Evolutionary conservation across 2,888 invertebrate genomes (phyloP), one percentile per base, ranked within the genome.

Genomic region (Aproaerema taeniolella): DNA sequence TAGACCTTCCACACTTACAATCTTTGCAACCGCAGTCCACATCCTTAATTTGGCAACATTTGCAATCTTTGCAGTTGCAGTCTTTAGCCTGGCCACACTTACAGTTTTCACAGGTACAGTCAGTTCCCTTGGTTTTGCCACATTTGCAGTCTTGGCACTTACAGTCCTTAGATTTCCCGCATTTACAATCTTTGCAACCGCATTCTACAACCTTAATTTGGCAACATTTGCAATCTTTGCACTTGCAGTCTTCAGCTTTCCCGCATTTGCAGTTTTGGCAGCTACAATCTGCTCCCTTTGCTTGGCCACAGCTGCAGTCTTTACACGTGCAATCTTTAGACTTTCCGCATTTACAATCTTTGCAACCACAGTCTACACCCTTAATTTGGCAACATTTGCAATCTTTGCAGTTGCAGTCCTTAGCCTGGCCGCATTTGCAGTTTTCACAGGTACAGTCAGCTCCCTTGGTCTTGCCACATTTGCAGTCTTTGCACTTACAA

Each of bases 1-100:
- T 29, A 5, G 9, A 8, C 11, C 24, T 9, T 8, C 7, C 49
- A 29, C 56, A 52, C 2, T 28, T 15, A 37, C 61, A 62, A 16
- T 56, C 52, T 31, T 14, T n/a, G 9, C 14, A 14, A 7, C 12
- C 2, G 8, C 11, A 29, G 12, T 12, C n/a, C 13, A 8, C 5
- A 15, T n/a, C n/a, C n/a, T n/a, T n/a, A n/a, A n/a, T n/a, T n/a
- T n/a, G n/a, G n/a, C n/a, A n/a, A 14, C 34, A 34, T 2, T 33
- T 20, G 12, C 31, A 31, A 16, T 15, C 15, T 31, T 31, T 10
- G 16, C 31, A 31, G 2, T 17, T 32, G 20, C 33, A 33, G n/a
- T 24, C 7, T n/a, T 2, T n/a, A n/a, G n/a, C n/a, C n/a, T n/a
- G n/a, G n/a, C 3, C n/a, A 14, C 34, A 30, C 7, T 30, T 13